These are phyloP conservation scores for Phortica okadai DNA, from an alignment of 2,888 invertebrate genomes.

Conservation along the genomic window DNA sequence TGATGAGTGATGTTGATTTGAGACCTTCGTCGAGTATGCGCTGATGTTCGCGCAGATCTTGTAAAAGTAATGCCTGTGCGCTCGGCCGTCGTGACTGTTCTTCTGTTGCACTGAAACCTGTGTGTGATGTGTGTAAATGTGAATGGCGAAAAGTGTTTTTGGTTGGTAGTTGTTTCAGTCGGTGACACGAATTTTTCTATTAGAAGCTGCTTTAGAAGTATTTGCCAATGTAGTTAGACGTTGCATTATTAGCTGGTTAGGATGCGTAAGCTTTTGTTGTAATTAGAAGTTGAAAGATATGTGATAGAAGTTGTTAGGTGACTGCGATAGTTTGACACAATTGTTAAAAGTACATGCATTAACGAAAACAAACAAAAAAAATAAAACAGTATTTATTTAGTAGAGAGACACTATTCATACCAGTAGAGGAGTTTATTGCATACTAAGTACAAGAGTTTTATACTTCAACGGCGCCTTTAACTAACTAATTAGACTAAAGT, in stretches of 20 bases:
- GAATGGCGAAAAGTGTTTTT: slow-evolving; percentile 63
- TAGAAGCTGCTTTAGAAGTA: slow-evolving; percentile 32
- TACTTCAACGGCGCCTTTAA: slow-evolving; percentile 36
- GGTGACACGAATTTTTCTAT: slow-evolving; percentile 38
- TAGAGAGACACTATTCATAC: slow-evolving; percentile 14
- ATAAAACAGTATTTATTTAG: background rate
- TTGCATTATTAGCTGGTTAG: background rate
- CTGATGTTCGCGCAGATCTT: slow-evolving; percentile 70
- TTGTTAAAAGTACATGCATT: slow-evolving; percentile 16
- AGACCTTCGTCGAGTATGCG: slow-evolving; percentile 72
- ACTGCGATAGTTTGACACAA: background rate
- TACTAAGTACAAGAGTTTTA: slow-evolving; percentile 32
- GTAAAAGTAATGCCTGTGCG: slow-evolving; percentile 66
- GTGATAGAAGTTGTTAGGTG: background rate
- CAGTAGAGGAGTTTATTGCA: slow-evolving; percentile 64
- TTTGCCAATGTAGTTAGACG: background rate
- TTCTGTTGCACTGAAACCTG: slow-evolving; percentile 37
- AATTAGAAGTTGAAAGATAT: background rate
- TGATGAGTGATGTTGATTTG: slow-evolving; percentile 76
- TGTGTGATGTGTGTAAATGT: slow-evolving; percentile 56
- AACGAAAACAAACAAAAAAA: background rate
- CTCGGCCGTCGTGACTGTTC: slow-evolving; percentile 55
- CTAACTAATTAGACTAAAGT: slow-evolving; percentile 40
- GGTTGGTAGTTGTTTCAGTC: slow-evolving; percentile 45
- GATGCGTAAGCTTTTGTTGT: background rate